A percentile compares a stretch with the other conserved stretches of the same genome.
Conservation (phyloP, 2,797 vertebrate genomes). For the Danio choprae region DNA sequence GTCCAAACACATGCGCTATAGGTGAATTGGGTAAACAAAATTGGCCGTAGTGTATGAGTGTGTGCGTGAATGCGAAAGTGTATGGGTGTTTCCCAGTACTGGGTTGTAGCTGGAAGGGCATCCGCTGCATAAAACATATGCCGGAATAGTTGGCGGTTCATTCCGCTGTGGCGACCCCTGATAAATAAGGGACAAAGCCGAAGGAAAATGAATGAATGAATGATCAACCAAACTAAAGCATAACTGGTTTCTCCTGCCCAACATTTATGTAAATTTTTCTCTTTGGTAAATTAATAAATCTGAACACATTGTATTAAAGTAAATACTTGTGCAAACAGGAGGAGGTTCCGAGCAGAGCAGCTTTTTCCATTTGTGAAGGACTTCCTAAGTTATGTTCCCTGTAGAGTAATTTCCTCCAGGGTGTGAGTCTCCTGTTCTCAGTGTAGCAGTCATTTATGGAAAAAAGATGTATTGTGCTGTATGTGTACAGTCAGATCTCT, state of each 20-base stretch:
- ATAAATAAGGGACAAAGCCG: too few relatives aligned
- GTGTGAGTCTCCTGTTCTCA: slow-evolving; percentile 22
- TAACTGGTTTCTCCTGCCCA: not conserved
- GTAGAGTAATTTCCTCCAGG: slow-evolving; percentile 37
- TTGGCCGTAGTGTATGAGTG: too few relatives aligned
- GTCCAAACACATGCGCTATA: too few relatives aligned
- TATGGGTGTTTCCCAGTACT: too few relatives aligned
- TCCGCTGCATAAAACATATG: too few relatives aligned
- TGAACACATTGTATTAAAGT: not conserved
- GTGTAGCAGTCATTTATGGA: not conserved
- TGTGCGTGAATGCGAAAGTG: too few relatives aligned
- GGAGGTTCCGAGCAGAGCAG: not conserved
- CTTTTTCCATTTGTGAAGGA: slow-evolving; percentile 15
- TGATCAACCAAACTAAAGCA: not conserved
- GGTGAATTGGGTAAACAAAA: too few relatives aligned
- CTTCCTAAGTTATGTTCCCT: slow-evolving; percentile 13
- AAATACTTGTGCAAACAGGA: too few relatives aligned
- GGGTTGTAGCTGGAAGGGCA: too few relatives aligned
- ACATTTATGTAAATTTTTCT: not conserved
- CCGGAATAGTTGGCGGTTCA: too few relatives aligned
- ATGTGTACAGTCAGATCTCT: not conserved
- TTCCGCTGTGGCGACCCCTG: too few relatives aligned
- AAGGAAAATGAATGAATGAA: too few relatives aligned
- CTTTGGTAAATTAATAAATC: not conserved
- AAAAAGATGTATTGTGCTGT: slow-evolving; percentile 13